A percentile compares a stretch with the other conserved stretches of the same genome.
Evolutionary conservation across 2,113 vertebrate genomes (phyloP).

Genomic region (Bubo blakistoni): DNA sequence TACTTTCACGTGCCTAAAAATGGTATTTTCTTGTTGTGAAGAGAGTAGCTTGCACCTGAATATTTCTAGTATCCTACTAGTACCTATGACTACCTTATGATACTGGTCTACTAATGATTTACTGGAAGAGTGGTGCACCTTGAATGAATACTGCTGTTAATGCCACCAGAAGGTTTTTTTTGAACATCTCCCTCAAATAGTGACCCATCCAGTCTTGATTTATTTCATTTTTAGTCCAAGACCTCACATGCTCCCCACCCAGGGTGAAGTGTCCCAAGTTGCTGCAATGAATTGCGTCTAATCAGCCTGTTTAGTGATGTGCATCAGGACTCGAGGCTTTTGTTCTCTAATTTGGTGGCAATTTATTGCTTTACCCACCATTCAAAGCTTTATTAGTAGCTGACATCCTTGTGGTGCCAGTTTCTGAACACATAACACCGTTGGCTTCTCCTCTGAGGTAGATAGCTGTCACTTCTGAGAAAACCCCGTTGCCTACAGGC

Average conservation of each 20-base stretch:
- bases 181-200: not conserved
- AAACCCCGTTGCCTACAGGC: fast-evolving
- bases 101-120: fast-evolving
- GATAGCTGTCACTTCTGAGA: not conserved
- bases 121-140: fast-evolving
- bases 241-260: not conserved
- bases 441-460: not conserved
- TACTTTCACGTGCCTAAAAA: not conserved
- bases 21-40: fast-evolving
- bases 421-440: fast-evolving
- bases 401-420: not conserved
- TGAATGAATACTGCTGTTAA: fast-evolving
- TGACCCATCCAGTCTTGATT: no score
- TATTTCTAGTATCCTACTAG: not conserved
- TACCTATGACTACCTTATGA: fast-evolving
- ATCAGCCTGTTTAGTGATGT: not conserved
- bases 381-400: not conserved
- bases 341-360: not conserved
- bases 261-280: not conserved
- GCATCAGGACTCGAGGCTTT: not conserved
- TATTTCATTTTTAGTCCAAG: fast-evolving
- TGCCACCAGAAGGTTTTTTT: not conserved
- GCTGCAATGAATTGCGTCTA: not conserved
- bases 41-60: not conserved
- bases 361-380: fast-evolving